These are phyloP conservation scores for Hypotaenidia okinawae DNA, from an alignment of 2,797 vertebrate genomes.

Conservation along the genomic window DNA sequence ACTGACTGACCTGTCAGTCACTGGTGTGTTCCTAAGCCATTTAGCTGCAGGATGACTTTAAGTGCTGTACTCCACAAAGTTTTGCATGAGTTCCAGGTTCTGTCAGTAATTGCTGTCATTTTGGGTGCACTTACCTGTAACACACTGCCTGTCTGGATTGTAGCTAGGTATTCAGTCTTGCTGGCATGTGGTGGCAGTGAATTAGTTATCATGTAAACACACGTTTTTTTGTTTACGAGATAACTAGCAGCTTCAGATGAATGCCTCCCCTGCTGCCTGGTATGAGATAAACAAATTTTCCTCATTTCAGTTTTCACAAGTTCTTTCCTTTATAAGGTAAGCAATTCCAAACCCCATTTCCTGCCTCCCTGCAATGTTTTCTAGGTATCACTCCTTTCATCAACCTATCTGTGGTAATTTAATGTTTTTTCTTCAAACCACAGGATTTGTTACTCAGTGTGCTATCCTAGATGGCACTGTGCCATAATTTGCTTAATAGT, in stretches of 20 bases:
- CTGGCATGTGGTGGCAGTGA: background rate
- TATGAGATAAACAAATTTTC: background rate
- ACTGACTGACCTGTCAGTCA: background rate
- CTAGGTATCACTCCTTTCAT: background rate
- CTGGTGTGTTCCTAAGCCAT: background rate
- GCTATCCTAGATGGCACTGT: background rate
- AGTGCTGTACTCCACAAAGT: background rate
- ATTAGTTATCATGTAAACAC: background rate
- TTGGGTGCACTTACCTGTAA: background rate
- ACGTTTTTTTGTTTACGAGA: background rate
- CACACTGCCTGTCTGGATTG: rapidly evolving
- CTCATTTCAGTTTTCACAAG: background rate
- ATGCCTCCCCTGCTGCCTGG: background rate
- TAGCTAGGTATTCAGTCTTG: background rate
- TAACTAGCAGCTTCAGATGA: background rate
- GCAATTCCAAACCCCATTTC: background rate
- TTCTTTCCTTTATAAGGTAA: background rate
- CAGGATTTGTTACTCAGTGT: background rate
- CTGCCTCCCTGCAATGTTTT: rapidly evolving
- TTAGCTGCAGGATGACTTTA: background rate
- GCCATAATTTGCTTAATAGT: background rate
- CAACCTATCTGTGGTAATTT: background rate
- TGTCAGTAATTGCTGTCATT: background rate
- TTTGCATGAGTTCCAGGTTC: background rate
- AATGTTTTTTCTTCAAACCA: background rate